These are phyloP conservation scores for Drosophila anomalata DNA, from an alignment of 2,888 invertebrate species.

Conservation along the genomic window DNA sequence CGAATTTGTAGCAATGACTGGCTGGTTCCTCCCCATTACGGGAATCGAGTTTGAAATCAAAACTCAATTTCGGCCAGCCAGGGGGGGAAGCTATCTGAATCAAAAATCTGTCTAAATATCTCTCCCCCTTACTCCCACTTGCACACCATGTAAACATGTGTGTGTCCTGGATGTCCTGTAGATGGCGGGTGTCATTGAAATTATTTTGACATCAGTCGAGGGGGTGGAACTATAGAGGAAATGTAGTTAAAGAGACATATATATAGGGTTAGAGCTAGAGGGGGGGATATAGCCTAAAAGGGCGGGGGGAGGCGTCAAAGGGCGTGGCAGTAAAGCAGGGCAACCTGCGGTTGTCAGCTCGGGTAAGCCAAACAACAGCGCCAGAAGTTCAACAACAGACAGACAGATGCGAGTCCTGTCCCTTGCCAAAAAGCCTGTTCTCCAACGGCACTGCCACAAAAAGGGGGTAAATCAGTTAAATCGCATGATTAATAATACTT, in stretches of 20 bases:
- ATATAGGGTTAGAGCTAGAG: neutral
- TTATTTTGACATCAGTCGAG: conserved; percentile 71
- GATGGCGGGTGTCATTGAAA: conserved; percentile 63
- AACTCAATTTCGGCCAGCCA: conserved; percentile 66
- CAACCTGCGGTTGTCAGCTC: conserved; percentile 65
- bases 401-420: neutral
- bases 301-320: neutral
- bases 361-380: conserved; percentile 44
- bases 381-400: conserved; percentile 3
- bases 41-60: conserved; percentile 71
- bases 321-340: conserved; percentile 23
- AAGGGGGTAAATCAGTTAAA: neutral
- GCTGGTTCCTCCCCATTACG: conserved; percentile 26
- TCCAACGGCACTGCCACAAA: neutral
- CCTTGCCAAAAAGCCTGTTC: neutral
- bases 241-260: conserved; percentile 28
- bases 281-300: neutral
- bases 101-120: conserved; percentile 76
- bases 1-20: conserved; percentile 76
- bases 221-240: conserved; percentile 2
- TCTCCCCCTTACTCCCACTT: conserved; percentile 4
- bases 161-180: conserved; percentile 9
- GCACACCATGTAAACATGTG: neutral
- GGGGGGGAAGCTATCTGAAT: conserved; percentile 38
- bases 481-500: too few relatives aligned